Evolutionary conservation across 2,797 vertebrate genomes (phyloP).

Genomic region (Oceanodroma leucorhoa): DNA sequence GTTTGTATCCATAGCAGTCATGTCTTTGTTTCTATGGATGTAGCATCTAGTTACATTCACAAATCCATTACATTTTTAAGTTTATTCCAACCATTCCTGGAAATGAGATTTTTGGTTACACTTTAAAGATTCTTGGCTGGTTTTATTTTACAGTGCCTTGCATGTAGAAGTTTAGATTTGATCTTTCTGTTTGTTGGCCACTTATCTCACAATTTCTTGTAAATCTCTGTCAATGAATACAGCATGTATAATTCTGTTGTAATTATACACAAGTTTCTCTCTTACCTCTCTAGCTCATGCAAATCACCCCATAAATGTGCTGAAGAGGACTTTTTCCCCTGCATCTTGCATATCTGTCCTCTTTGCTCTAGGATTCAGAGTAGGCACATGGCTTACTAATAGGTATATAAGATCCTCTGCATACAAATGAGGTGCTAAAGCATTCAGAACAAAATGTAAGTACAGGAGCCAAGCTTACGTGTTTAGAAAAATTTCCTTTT

Average conservation of each 20-base stretch:
- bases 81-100: neutral
- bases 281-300: neutral
- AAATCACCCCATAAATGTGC: neutral
- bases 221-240: neutral
- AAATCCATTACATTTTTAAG: neutral
- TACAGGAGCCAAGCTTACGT: neutral
- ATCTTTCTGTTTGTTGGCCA: neutral
- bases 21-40: neutral
- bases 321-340: neutral
- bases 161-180: neutral
- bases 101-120: neutral
- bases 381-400: neutral
- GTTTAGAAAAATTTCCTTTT: neutral
- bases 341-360: neutral
- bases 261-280: neutral
- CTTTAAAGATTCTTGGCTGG: neutral
- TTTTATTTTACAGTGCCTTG: neutral
- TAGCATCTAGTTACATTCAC: neutral
- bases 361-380: neutral
- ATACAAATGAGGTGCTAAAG: neutral
- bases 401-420: neutral
- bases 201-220: neutral
- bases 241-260: neutral
- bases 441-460: neutral
- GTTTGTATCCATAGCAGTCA: neutral